Evolutionary conservation across 2,113 vertebrate species (phyloP).

Genomic region (Heloderma charlesbogerti): DNA sequence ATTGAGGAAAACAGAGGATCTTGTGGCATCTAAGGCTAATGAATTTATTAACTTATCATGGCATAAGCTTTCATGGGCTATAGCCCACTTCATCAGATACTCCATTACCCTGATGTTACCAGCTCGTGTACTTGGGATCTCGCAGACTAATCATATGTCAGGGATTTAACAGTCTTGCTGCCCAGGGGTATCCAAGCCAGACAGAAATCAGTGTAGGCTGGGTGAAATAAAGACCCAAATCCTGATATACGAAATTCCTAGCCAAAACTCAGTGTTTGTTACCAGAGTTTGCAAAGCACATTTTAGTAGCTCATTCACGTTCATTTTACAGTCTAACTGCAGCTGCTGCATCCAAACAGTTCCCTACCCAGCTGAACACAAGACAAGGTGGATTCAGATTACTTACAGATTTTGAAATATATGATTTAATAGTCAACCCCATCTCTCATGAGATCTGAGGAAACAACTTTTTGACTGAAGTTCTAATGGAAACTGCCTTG

Average conservation of each 20-base stretch:
- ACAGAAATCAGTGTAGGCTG: not conserved
- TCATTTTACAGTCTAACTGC: constrained; percentile 42
- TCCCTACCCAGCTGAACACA: not conserved
- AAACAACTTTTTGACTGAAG: constrained; percentile 62
- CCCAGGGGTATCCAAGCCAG: not conserved
- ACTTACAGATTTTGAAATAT: not conserved
- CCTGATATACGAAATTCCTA: too few relatives aligned
- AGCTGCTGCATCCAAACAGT: not conserved
- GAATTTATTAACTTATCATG: too few relatives aligned
- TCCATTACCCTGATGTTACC: not conserved
- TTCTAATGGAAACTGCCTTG: constrained; percentile 65
- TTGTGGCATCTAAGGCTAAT: too few relatives aligned
- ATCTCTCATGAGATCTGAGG: constrained; percentile 41
- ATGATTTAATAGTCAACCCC: constrained; percentile 44
- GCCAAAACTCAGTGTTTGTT: not conserved
- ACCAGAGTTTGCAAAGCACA: not conserved
- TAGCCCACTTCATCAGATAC: too few relatives aligned
- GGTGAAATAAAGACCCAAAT: not conserved
- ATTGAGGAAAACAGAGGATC: too few relatives aligned
- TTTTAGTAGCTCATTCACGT: constrained; percentile 9
- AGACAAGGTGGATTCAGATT: not conserved
- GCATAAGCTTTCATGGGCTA: too few relatives aligned
- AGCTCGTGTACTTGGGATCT: not conserved
- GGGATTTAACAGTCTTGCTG: not conserved
- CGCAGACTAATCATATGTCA: not conserved